Evolutionary conservation across 2,113 vertebrate species (phyloP).

Genomic region (Podiceps cristatus): DNA sequence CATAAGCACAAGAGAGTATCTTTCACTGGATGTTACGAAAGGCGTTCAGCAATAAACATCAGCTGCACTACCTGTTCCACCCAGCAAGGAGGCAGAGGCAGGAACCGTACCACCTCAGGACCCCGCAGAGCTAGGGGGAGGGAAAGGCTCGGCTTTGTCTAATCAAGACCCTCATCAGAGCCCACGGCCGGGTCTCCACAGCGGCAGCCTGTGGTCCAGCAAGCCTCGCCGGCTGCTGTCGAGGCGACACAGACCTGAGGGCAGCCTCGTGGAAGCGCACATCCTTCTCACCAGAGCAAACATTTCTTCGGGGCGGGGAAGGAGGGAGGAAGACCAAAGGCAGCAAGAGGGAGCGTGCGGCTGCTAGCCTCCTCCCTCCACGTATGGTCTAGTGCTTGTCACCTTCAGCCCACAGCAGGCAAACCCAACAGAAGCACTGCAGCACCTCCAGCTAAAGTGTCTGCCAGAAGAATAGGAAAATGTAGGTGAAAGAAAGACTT

Average conservation of each 20-base stretch:
- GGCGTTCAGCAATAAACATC: accelerated
- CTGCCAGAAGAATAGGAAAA: not conserved
- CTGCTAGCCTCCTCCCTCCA: not conserved
- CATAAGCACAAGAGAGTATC: not conserved
- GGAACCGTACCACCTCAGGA: not conserved
- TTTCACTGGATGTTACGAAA: accelerated
- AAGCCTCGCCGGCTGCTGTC: not conserved
- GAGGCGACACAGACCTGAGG: not conserved
- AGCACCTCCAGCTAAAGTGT: not conserved
- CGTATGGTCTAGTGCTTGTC: not conserved
- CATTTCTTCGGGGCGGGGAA: not conserved
- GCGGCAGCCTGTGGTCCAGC: not conserved
- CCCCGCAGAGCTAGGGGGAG: not conserved
- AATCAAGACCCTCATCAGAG: not conserved
- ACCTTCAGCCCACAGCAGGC: not conserved
- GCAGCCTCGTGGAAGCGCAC: not conserved
- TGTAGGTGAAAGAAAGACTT: not conserved
- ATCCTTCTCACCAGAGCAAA: not conserved
- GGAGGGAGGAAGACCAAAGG: not conserved
- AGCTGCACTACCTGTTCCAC: not conserved
- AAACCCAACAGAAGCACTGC: not conserved
- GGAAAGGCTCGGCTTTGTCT: not conserved
- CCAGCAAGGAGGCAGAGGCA: not conserved
- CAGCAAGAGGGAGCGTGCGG: not conserved
- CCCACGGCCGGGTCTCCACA: not conserved